These are phyloP conservation scores for Saccopteryx bilineata DNA, from an alignment of 2,113 vertebrate species.

Conservation along the genomic window DNA sequence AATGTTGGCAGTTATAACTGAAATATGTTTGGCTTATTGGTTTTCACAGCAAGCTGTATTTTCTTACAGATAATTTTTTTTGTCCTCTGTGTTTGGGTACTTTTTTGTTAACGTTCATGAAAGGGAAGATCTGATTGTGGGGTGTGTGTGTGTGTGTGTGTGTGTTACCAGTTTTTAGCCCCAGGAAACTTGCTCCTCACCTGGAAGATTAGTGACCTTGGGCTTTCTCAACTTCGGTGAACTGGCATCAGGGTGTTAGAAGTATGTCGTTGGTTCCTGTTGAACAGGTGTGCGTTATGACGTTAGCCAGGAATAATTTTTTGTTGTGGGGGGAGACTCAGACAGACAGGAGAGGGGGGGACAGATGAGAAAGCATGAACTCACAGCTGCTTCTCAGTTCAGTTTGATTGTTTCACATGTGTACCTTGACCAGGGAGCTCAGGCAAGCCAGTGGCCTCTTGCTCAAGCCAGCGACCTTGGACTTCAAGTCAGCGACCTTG, in stretches of 20 bases:
- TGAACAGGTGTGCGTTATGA: rapidly evolving
- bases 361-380: no score
- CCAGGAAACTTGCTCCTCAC: background rate
- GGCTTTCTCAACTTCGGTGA: background rate
- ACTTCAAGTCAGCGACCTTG: no score
- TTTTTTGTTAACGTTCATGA: background rate
- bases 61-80: background rate
- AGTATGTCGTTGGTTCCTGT: background rate
- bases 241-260: rapidly evolving
- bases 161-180: background rate
- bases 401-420: no score
- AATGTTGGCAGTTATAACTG: background rate
- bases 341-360: no score
- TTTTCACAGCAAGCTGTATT: background rate
- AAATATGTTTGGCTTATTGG: background rate
- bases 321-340: no score
- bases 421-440: no score
- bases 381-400: no score
- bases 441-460: no score
- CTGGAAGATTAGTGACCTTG: background rate
- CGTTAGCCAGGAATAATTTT: background rate
- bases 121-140: background rate
- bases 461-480: no score
- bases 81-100: no score
- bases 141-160: no score